Conservation (phyloP, 2,888 invertebrate species). For the Caenorhabditis sp. region DNA sequence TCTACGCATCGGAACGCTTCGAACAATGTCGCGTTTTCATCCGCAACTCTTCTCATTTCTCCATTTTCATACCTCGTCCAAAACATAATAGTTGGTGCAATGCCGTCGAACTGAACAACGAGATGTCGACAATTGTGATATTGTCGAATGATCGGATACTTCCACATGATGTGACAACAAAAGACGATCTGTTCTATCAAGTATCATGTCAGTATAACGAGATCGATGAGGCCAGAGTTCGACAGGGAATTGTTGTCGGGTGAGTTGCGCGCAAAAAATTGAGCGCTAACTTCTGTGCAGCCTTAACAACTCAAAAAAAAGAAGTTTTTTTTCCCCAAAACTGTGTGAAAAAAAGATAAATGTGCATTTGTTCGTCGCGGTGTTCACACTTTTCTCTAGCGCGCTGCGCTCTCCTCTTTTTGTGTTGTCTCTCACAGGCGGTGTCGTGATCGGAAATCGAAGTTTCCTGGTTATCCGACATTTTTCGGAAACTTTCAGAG, state of each 20-base stretch:
- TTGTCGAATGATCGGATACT: constrained; percentile 66
- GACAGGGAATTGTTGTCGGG: constrained; percentile 65
- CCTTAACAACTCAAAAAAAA: too few species aligned
- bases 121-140: constrained; percentile 62
- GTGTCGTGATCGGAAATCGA: too few species aligned
- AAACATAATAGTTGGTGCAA: constrained; percentile 64
- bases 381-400: too few species aligned
- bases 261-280: too few species aligned
- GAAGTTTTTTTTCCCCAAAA: too few species aligned
- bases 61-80: constrained; percentile 66
- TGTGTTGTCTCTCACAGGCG: too few species aligned
- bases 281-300: too few species aligned
- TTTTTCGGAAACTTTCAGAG: too few species aligned
- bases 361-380: too few species aligned
- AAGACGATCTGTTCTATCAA: constrained; percentile 61
- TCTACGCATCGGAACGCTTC: constrained; percentile 69
- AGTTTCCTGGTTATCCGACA: too few species aligned
- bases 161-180: constrained; percentile 69
- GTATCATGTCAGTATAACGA: constrained; percentile 41
- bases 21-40: constrained; percentile 62
- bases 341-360: too few species aligned
- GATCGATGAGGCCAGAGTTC: constrained; percentile 41
- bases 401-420: too few species aligned
- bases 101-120: constrained; percentile 62
- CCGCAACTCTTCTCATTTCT: constrained; percentile 47